Conservation (phyloP, 2,113 vertebrate genomes). For the Sitta europaea region DNA sequence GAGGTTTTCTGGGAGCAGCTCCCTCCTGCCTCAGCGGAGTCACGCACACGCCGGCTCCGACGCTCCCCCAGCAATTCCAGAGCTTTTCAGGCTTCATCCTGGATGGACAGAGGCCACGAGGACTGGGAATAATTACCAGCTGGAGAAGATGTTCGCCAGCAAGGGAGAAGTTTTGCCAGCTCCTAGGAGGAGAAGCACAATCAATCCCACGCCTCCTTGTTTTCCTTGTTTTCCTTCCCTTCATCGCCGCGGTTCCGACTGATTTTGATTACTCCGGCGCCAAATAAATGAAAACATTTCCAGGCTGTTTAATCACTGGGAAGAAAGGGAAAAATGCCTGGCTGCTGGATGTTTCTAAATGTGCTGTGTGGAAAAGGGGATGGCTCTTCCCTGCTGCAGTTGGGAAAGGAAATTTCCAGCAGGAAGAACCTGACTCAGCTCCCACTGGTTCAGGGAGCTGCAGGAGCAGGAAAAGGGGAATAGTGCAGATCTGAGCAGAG, state of each 20-base stretch:
- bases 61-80: constrained; percentile 48
- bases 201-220: constrained; percentile 63
- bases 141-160: constrained; percentile 47
- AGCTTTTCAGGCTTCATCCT: constrained; percentile 53
- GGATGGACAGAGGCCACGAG: constrained; percentile 68
- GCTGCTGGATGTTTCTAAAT: constrained; percentile 68
- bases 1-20: constrained; percentile 59
- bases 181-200: constrained; percentile 6
- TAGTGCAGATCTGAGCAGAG: too few species aligned
- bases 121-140: constrained; percentile 76
- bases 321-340: constrained; percentile 68
- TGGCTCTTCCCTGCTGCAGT: background rate
- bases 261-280: constrained; percentile 78
- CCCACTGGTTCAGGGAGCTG: accelerated
- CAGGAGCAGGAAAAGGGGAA: background rate
- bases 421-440: background rate
- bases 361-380: constrained; percentile 58
- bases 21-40: constrained; percentile 54
- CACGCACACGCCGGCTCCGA: constrained; percentile 64
- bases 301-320: constrained; percentile 68
- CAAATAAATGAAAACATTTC: constrained; percentile 79
- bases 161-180: constrained; percentile 47
- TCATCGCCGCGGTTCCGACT: constrained; percentile 66
- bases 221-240: constrained; percentile 66
- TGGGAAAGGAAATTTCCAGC: background rate